Conservation (phyloP, 2,888 invertebrate species). For the Himalopsyche japonica region DNA sequence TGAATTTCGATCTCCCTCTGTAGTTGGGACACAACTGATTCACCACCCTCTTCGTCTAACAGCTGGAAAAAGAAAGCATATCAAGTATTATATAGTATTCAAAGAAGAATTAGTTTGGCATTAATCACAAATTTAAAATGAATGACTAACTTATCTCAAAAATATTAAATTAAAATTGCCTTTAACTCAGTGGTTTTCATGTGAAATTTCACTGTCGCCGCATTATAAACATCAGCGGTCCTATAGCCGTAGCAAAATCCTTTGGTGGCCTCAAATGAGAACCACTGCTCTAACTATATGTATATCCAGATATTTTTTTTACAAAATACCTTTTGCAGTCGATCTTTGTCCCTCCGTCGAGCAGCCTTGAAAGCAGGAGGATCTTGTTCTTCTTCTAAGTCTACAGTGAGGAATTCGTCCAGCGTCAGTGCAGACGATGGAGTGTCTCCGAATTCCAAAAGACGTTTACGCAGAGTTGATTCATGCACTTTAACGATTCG, state of each 20-base stretch:
- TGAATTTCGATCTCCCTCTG: constrained; percentile 85
- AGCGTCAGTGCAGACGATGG: constrained; percentile 92
- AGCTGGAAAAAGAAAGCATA: constrained; percentile 47
- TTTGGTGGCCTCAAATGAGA: too few relatives aligned
- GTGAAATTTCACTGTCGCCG: too few relatives aligned
- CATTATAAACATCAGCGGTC: too few relatives aligned
- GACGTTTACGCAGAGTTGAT: constrained; percentile 85
- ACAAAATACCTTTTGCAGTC: constrained; percentile 72
- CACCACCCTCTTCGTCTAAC: constrained; percentile 65
- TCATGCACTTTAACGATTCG: constrained; percentile 96
- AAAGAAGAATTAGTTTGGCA: not conserved
- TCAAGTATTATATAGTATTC: too few relatives aligned
- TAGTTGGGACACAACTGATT: constrained; percentile 71
- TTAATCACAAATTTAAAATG: too few relatives aligned
- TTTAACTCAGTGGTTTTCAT: too few relatives aligned
- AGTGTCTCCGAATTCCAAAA: constrained; percentile 95
- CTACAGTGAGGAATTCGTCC: constrained; percentile 96
- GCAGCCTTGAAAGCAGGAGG: constrained; percentile 94
- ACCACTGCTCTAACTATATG: too few relatives aligned
- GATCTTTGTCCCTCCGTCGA: constrained; percentile 83
- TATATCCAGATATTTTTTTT: not conserved
- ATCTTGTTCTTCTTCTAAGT: constrained; percentile 94
- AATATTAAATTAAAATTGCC: too few relatives aligned
- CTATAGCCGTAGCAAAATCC: too few relatives aligned
- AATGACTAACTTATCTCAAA: too few relatives aligned